A percentile compares a stretch with the other conserved stretches of the same genome.
Conservation (phyloP, 1,140 invertebrate species). For the Drosophila melanica region DNA sequence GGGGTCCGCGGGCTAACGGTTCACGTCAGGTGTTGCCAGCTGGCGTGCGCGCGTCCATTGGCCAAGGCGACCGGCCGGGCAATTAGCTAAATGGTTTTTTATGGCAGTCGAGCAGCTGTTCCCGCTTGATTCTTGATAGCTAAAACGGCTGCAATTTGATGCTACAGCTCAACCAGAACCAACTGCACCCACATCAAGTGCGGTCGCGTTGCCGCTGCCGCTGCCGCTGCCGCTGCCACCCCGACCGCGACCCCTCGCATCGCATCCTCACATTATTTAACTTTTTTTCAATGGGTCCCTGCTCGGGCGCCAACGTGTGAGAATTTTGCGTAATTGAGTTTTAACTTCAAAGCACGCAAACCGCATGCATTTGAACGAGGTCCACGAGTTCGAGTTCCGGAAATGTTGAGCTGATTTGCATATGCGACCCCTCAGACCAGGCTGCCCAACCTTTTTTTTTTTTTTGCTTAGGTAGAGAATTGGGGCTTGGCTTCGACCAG, state of each 20-base stretch:
- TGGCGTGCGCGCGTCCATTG: not conserved
- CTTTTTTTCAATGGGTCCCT: constrained; percentile 1
- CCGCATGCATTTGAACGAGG: constrained; percentile 70
- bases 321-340: constrained; percentile 82
- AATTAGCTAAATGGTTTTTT: constrained; percentile 80
- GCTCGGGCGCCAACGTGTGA: constrained; percentile 69
- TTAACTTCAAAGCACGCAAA: constrained; percentile 76
- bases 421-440: constrained; percentile 44
- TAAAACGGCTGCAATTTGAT: constrained; percentile 67
- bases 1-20: not conserved
- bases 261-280: not conserved
- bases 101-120: constrained; percentile 50
- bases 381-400: constrained; percentile 14
- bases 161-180: constrained; percentile 27
- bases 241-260: not conserved
- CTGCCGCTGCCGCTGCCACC: not conserved
- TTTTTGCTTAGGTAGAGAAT: not conserved
- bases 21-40: constrained; percentile 31
- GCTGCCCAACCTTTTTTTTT: constrained; percentile 25
- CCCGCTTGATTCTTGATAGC: constrained; percentile 20
- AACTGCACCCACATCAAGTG: constrained; percentile 73
- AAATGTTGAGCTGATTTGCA: constrained; percentile 67
- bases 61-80: constrained; percentile 34
- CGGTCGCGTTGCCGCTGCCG: constrained; percentile 3
- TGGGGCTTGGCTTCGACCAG: not conserved